Evolutionary conservation across 2,113 vertebrate genomes (phyloP).

Genomic region (Rutilus rutilus): DNA sequence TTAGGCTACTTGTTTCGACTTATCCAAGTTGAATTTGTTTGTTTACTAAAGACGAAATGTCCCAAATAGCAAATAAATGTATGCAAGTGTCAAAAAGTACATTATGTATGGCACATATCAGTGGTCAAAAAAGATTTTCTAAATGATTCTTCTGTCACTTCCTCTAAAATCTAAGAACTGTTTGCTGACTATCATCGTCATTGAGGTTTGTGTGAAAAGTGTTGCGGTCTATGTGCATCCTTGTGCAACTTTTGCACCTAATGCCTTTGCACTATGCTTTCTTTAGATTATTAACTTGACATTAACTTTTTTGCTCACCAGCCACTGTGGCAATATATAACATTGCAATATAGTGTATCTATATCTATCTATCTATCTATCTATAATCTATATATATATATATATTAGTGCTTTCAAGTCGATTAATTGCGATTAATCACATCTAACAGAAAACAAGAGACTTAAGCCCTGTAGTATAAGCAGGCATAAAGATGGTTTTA

Average conservation of each 20-base stretch:
- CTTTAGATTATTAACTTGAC: neutral
- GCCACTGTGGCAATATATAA: too few relatives aligned
- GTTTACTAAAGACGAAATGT: neutral
- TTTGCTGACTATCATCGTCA: neutral
- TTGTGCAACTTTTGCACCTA: neutral
- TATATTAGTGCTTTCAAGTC: too few relatives aligned
- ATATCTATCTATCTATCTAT: too few relatives aligned
- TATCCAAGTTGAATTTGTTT: neutral
- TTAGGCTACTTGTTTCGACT: too few relatives aligned
- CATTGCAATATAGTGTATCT: too few relatives aligned
- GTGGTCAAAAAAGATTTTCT: neutral
- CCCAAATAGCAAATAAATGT: neutral
- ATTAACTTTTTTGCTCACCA: too few relatives aligned
- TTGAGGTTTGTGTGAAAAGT: neutral
- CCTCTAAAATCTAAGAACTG: neutral
- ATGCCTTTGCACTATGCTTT: neutral
- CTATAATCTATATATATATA: too few relatives aligned
- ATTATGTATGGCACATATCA: neutral
- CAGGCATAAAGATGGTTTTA: neutral
- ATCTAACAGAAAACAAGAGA: too few relatives aligned
- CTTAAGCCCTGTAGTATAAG: too few relatives aligned
- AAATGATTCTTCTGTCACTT: neutral
- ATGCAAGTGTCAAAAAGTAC: neutral
- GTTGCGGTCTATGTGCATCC: neutral
- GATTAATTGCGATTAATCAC: too few relatives aligned